Evolutionary conservation across 2,113 vertebrate species (phyloP), one percentile per base, ranked within the genome.

Genomic region (Otis tarda): DNA sequence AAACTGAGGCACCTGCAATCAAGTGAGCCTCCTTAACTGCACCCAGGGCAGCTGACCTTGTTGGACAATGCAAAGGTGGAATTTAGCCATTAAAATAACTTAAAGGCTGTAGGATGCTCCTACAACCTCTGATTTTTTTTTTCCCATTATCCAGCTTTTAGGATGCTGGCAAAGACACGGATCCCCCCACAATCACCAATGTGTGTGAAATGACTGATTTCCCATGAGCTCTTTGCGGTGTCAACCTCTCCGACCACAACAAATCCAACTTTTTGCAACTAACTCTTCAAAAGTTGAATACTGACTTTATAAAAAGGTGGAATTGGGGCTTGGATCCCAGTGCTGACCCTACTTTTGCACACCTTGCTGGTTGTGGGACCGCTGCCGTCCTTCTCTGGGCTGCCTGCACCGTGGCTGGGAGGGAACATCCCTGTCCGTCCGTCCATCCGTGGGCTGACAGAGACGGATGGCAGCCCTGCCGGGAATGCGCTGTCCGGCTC

Each of bases 231-330:
- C n/a, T 14, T 39, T 1, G 7, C 0, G 2, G 30, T 11, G n/a
- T 7, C 67, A 69, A 1, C 19, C 8, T 52, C 63, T 68, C 23
- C 0, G 2, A 5, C 14, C 4, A 1, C 0, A 1, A 25, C 18
- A 67, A 68, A 71, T 5, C 31, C 39, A 35, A 37, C n/a, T 22
- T 69, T 56, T 52, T 43, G 21, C 16, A 25, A 39, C 18, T 8
- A 37, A 39, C 3, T 4, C 9, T 13, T 41, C 27, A 50, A 39
- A 75, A 75, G 4, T 1, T 20, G 68, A 52, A 45, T 1, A 2
- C 17, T 3, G 24, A 49, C 21, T 55, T 59, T 24, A 45, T 61
- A 39, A 33, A 31, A 17, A 14, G 24, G 25, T 43, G 23, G 47
- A 57, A 35, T 0, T 1, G 2, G 53, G 47, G 28, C 9, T 83